Conservation (phyloP, 2,888 invertebrate species). For the Chrysodeixis includens region DNA sequence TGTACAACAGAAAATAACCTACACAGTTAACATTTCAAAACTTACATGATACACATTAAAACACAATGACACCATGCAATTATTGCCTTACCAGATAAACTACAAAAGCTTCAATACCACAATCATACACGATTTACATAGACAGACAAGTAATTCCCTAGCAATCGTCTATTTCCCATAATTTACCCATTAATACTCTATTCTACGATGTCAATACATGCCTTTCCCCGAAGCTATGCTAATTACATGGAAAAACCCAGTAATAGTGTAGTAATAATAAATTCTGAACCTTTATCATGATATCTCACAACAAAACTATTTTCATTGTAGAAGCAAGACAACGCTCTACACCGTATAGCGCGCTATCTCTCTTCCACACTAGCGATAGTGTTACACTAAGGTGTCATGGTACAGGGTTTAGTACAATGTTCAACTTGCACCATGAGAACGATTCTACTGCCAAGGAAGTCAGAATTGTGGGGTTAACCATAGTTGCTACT, state of each 20-base stretch:
- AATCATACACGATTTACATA: slow-evolving; percentile 1
- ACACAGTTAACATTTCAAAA: too few relatives aligned
- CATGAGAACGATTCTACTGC: neutral
- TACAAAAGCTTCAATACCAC: slow-evolving; percentile 9
- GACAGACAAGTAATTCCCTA: slow-evolving; percentile 1
- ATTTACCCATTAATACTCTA: neutral
- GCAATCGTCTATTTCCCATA: neutral
- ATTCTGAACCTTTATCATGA: slow-evolving; percentile 26
- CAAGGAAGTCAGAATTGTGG: neutral
- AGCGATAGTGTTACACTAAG: too few relatives aligned
- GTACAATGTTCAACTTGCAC: neutral
- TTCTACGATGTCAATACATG: slow-evolving; percentile 8
- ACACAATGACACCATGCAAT: too few relatives aligned
- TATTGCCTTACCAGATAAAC: neutral
- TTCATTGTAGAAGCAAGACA: too few relatives aligned
- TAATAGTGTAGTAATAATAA: slow-evolving; percentile 33
- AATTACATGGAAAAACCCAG: slow-evolving; percentile 49
- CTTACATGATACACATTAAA: too few relatives aligned
- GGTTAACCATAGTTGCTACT: neutral
- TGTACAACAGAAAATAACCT: too few relatives aligned
- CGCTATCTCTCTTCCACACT: too few relatives aligned
- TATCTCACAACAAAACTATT: too few relatives aligned
- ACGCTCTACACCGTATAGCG: too few relatives aligned
- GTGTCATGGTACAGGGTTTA: too few relatives aligned
- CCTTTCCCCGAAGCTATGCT: slow-evolving; percentile 39